A percentile compares a stretch with the other conserved stretches of the same genome.
Evolutionary conservation across 2,888 invertebrate species (phyloP).

Genomic region (Folsomia candida): DNA sequence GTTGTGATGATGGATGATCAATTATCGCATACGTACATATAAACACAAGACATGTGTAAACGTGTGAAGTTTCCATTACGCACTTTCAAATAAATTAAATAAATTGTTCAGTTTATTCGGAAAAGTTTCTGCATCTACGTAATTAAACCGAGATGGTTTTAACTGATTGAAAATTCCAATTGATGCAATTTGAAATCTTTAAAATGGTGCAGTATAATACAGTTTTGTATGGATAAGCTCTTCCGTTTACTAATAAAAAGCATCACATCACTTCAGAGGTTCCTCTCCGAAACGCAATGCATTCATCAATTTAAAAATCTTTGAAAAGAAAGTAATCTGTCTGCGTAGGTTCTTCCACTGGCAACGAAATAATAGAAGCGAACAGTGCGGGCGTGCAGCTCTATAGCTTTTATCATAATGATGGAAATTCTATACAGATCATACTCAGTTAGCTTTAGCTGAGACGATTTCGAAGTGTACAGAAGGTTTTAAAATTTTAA

Average conservation of each 20-base stretch:
- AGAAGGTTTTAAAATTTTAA: constrained; percentile 13
- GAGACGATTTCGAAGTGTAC: not conserved
- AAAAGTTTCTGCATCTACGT: not conserved
- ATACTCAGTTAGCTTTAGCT: not conserved
- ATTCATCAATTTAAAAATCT: constrained; percentile 13
- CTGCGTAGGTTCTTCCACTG: not conserved
- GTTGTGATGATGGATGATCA: not conserved
- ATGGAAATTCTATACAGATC: not conserved
- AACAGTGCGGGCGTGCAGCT: not conserved
- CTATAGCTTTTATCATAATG: not conserved
- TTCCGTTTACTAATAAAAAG: too few species aligned
- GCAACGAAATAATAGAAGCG: not conserved
- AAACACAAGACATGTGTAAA: not conserved
- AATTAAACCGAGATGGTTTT: not conserved
- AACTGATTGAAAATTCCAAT: not conserved
- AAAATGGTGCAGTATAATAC: too few species aligned
- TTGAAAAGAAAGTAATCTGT: constrained; percentile 12
- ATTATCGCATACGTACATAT: too few species aligned
- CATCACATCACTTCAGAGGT: too few species aligned
- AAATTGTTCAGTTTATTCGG: not conserved
- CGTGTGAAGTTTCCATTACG: not conserved
- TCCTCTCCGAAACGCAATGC: too few species aligned
- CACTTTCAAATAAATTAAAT: not conserved
- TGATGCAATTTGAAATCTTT: not conserved
- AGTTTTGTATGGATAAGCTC: too few species aligned